Evolutionary conservation across 2,113 vertebrate genomes (phyloP).

Genomic region (Gambusia holbrooki): DNA sequence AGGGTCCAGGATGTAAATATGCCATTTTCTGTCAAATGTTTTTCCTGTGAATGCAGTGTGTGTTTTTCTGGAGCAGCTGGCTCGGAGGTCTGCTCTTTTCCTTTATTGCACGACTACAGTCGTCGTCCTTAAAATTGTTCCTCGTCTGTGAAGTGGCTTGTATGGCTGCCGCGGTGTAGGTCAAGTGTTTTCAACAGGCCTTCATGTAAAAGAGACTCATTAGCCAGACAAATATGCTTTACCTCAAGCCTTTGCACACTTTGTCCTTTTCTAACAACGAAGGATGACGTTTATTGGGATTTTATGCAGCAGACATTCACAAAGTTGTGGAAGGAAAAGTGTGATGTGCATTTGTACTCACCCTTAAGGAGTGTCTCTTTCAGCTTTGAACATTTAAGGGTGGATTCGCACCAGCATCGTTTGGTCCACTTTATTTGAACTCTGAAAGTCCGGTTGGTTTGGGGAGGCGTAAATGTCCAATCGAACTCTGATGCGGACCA

Average conservation of each 20-base stretch:
- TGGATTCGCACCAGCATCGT: too few species aligned
- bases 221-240: background rate
- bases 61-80: background rate
- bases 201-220: background rate
- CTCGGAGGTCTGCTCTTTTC: background rate
- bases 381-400: background rate
- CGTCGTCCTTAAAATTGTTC: background rate
- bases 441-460: too few species aligned
- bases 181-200: background rate
- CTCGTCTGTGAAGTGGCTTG: background rate
- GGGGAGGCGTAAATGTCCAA: too few species aligned
- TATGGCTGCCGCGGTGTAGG: background rate
- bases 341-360: background rate
- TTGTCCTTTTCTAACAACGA: background rate
- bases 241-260: background rate
- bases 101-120: background rate
- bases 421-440: too few species aligned
- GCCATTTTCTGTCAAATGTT: conserved; percentile 4
- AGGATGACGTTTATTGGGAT: background rate
- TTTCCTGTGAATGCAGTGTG: conserved; percentile 11
- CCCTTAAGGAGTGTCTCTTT: background rate
- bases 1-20: conserved; percentile 7
- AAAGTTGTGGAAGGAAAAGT: background rate
- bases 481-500: too few species aligned
- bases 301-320: background rate